These are phyloP conservation scores for Periophthalmus modestus DNA, from an alignment of 2,113 vertebrate genomes.

Conservation along the genomic window DNA sequence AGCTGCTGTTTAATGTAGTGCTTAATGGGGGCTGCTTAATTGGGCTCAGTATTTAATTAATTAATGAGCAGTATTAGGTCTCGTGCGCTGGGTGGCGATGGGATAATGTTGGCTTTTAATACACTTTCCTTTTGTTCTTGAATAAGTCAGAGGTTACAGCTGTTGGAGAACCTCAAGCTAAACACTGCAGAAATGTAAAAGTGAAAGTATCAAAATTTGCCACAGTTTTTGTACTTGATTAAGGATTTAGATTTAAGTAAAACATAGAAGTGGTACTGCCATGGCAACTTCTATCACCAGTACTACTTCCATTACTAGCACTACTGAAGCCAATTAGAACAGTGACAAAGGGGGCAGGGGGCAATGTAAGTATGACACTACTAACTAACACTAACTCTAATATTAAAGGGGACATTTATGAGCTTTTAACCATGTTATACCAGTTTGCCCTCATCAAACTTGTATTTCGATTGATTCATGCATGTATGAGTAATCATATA, in stretches of 20 bases:
- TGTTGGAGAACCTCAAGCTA: slow-evolving; percentile 30
- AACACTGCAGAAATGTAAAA: neutral
- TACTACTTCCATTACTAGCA: too few species aligned
- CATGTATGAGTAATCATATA: too few species aligned
- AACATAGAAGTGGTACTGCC: too few species aligned
- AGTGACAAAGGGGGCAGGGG: too few species aligned
- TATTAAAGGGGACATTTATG: too few species aligned
- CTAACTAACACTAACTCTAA: too few species aligned
- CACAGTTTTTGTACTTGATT: neutral
- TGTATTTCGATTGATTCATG: too few species aligned
- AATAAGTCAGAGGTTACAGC: slow-evolving; percentile 10
- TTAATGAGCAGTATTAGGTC: slow-evolving; percentile 73
- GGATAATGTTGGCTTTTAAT: slow-evolving; percentile 56
- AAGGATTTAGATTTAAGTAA: neutral
- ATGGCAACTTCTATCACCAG: too few species aligned
- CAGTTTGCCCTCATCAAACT: too few species aligned
- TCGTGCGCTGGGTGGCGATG: slow-evolving; percentile 42
- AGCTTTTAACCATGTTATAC: too few species aligned
- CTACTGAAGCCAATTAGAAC: too few species aligned
- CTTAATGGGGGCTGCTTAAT: slow-evolving; percentile 78
- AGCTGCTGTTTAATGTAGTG: slow-evolving; percentile 77
- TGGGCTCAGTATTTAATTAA: slow-evolving; percentile 77
- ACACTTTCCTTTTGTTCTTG: slow-evolving; percentile 26
- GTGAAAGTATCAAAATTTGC: neutral
- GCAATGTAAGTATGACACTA: too few species aligned